Evolutionary conservation across 2,113 vertebrate species (phyloP).

Genomic region (Sturnira hondurensis): DNA sequence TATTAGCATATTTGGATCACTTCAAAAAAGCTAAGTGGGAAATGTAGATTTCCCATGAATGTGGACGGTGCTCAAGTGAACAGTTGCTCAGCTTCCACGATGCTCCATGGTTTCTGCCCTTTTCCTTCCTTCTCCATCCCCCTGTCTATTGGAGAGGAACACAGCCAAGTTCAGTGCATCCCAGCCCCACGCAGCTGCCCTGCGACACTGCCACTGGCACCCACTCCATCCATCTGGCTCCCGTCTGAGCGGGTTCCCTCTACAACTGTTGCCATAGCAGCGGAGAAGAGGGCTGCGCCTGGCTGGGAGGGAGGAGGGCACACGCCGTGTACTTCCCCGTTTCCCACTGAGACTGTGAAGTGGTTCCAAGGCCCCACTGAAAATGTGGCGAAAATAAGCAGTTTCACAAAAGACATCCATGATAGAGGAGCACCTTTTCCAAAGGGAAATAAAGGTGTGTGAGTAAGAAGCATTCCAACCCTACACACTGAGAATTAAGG

Average conservation of each 20-base stretch:
- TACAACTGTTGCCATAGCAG: conserved; percentile 62
- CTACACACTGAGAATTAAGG: background rate
- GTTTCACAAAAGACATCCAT: background rate
- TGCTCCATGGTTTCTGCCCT: background rate
- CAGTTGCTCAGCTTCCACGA: background rate
- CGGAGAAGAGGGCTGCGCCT: background rate
- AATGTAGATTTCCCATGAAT: background rate
- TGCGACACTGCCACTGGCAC: conserved; percentile 6
- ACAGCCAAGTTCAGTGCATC: conserved; percentile 43
- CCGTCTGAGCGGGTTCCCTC: conserved; percentile 58
- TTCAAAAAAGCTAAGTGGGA: background rate
- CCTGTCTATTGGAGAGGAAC: background rate
- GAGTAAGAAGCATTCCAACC: background rate
- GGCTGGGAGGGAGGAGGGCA: background rate
- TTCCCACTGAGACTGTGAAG: background rate
- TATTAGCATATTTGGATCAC: background rate
- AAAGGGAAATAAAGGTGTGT: background rate
- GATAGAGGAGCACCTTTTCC: background rate
- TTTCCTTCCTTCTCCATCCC: background rate
- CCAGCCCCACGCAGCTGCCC: conserved; percentile 36
- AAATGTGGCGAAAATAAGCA: background rate
- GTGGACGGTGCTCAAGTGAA: background rate
- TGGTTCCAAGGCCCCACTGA: background rate
- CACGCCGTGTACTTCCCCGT: background rate
- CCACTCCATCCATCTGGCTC: conserved; percentile 57